Base-by-base conservation (phyloP, 2,113 vertebrate species). In the Pachypanchax playfairii region DNA sequence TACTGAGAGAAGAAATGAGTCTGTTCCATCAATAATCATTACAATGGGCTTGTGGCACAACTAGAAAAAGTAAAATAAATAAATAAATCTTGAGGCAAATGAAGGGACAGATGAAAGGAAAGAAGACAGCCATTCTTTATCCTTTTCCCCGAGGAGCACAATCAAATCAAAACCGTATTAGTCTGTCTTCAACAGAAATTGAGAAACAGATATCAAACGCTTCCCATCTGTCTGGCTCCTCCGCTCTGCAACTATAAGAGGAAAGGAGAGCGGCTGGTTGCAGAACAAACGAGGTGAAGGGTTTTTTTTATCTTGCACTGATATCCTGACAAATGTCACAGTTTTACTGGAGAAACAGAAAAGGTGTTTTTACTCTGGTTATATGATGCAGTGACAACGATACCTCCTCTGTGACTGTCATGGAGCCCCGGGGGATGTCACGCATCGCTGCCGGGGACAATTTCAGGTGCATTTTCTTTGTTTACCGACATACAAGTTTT, bases 251-350 rank as follows among this genome's bases (percentile, higher is more conserved):
- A 25, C 70, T 53, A 28, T 24, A n/a, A 67, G 52, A 57, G 53
- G 20, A 46, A 67, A 43, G 29, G 8, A 60, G 48, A 44, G 28
- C 18, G 15, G 29, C 50, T 61, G 11, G 48, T 15, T 24, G 43
- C 35, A 66, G 44, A 50, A 70, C 8, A 59, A 47, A 60, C 49
- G 66, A 80, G 74, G 57, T 66, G n/a, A 42, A 71, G 58, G 58
- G 52, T 43, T 75, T 42, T 74, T 62, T 53, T 64, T 61, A 77
- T 61, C 50, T 38, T 43, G 6, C 57, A 47, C 41, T 35, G 48
- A 68, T 60, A 70, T 49, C 33, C 60, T 77, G 63, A 81, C 72
- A 86, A 74, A 76, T 73, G 71, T 64, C 77, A 72, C 53, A 65
- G 41, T 48, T 81, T 75, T 18, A 58, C 60, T 35, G 25, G 65